Evolutionary conservation across 1,140 invertebrate species (phyloP).

Genomic region (Mactra quadrangularis): DNA sequence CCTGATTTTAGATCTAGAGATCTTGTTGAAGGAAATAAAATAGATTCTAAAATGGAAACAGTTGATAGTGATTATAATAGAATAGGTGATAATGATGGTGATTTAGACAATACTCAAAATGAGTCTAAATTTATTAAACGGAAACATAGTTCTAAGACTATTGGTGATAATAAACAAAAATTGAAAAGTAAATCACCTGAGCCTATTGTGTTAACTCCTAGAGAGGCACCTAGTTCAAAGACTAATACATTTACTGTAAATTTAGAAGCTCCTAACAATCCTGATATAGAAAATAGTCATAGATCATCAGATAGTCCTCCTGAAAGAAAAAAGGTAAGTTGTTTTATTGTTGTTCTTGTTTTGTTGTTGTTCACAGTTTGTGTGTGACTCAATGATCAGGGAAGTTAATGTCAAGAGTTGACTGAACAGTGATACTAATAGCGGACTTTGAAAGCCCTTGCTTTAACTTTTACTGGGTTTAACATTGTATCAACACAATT

Average conservation of each 20-base stretch:
- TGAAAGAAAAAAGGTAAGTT: conserved; percentile 74
- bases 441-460: no score
- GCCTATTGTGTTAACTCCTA: conserved; percentile 41
- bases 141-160: conserved; percentile 58
- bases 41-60: conserved; percentile 46
- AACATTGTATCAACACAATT: no score
- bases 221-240: conserved; percentile 28
- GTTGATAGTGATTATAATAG: conserved; percentile 34
- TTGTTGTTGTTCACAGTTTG: no score
- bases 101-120: conserved; percentile 48
- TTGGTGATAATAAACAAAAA: conserved; percentile 38
- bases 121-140: conserved; percentile 72
- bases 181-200: conserved; percentile 45
- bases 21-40: conserved; percentile 58
- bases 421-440: no score
- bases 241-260: conserved; percentile 73
- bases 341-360: background rate
- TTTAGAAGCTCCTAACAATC: conserved; percentile 69
- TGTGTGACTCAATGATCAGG: no score
- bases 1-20: conserved; percentile 72
- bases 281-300: conserved; percentile 40
- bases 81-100: conserved; percentile 47
- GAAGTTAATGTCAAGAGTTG: no score
- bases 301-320: conserved; percentile 64
- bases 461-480: no score